Evolutionary conservation across 1,140 invertebrate species (phyloP).

Genomic region (Drosophila baimaii): DNA sequence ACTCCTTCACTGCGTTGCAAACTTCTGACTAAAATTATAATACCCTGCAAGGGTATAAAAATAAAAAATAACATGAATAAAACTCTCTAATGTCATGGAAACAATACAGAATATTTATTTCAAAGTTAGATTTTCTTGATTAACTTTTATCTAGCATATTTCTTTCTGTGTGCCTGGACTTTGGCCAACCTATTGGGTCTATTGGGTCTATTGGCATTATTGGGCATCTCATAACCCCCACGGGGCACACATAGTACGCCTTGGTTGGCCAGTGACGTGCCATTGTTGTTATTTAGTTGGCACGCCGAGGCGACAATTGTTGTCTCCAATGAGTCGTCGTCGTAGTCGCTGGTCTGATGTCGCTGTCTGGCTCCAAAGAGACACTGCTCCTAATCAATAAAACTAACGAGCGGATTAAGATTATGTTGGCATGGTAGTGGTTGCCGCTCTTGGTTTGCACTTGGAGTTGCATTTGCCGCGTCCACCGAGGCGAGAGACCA

Average conservation of each 20-base stretch:
- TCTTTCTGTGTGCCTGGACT: not conserved
- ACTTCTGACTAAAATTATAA: too few relatives aligned
- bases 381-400: slow-evolving; percentile 80
- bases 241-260: slow-evolving; percentile 70
- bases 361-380: slow-evolving; percentile 50
- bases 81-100: too few relatives aligned
- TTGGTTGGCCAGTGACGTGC: slow-evolving; percentile 49
- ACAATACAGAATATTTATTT: not conserved
- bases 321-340: slow-evolving; percentile 78
- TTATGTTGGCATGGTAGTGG: slow-evolving; percentile 64
- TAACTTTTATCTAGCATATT: not conserved
- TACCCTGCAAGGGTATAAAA: too few relatives aligned
- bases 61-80: not conserved
- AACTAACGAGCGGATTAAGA: slow-evolving; percentile 83
- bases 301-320: slow-evolving; percentile 82
- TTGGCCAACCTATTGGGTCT: slow-evolving; percentile 4
- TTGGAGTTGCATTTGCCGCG: slow-evolving; percentile 22
- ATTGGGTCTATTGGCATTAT: slow-evolving; percentile 36
- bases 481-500: slow-evolving; percentile 61
- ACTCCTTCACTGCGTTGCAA: too few relatives aligned
- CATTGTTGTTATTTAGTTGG: slow-evolving; percentile 80
- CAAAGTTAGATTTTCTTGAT: not conserved
- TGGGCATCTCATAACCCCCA: slow-evolving; percentile 54
- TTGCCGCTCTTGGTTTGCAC: slow-evolving; percentile 2
- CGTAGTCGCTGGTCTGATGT: slow-evolving; percentile 42